phyloP scores from a whole-genome alignment of 1,140 invertebrate genomes.

The Drosophila athabasca region DNA sequence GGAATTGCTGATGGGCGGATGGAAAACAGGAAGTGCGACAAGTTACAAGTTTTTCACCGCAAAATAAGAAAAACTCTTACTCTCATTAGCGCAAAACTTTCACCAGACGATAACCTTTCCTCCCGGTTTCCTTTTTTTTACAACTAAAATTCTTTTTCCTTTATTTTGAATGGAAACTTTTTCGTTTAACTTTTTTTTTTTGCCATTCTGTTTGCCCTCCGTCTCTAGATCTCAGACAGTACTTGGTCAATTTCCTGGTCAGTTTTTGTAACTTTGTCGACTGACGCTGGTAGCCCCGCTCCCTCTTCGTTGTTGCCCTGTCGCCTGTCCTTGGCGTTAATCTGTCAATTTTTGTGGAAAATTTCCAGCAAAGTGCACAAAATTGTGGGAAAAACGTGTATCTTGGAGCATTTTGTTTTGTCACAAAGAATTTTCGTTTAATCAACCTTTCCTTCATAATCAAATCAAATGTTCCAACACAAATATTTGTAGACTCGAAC shows the following conservation, averaged over 20 bases:
- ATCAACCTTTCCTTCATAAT: too few relatives aligned
- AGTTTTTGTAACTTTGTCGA: slow-evolving; percentile 58
- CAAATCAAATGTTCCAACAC: too few relatives aligned
- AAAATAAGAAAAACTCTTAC: slow-evolving; percentile 67
- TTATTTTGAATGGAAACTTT: slow-evolving; percentile 62
- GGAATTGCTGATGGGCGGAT: slow-evolving; percentile 26
- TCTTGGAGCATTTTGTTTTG: background rate
- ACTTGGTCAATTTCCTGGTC: slow-evolving; percentile 67
- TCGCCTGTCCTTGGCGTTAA: slow-evolving; percentile 18
- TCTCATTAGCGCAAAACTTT: slow-evolving; percentile 72
- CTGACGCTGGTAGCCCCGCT: slow-evolving; percentile 1
- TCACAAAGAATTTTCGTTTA: background rate
- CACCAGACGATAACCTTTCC: slow-evolving; percentile 49
- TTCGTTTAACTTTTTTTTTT: slow-evolving; percentile 66
- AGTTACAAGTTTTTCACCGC: slow-evolving; percentile 63
- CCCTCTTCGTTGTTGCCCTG: background rate
- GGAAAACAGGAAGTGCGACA: slow-evolving; percentile 38
- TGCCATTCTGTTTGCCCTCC: slow-evolving; percentile 6
- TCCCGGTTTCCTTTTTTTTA: slow-evolving; percentile 19
- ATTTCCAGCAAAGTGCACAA: slow-evolving; percentile 21
- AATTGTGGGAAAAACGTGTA: slow-evolving; percentile 3
- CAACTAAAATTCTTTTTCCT: too few relatives aligned
- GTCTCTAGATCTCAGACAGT: slow-evolving; percentile 31
- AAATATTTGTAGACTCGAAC: too few relatives aligned
- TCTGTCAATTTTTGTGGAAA: slow-evolving; percentile 32